A percentile compares a stretch with the other conserved stretches of the same genome.
Conservation (phyloP, 2,797 vertebrate species). For the Myoxocephalus aenaeus region DNA sequence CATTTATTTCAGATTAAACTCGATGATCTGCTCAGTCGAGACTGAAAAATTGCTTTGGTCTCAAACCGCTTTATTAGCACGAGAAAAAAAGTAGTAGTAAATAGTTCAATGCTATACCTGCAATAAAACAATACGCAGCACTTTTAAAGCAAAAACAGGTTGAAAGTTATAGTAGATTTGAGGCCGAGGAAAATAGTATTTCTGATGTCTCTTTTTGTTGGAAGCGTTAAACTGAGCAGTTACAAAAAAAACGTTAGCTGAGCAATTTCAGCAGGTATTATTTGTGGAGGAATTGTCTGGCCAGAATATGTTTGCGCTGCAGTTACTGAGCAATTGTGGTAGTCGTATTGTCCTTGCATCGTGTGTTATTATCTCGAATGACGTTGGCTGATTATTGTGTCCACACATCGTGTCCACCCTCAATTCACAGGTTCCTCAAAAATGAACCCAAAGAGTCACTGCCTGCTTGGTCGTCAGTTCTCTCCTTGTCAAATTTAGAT, state of each 20-base stretch:
- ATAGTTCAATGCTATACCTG: background rate
- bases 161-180: background rate
- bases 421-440: too few relatives aligned
- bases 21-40: background rate
- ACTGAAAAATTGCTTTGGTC: background rate
- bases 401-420: slow-evolving; percentile 1
- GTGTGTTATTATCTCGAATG: slow-evolving; percentile 16
- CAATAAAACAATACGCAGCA: background rate
- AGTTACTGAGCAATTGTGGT: slow-evolving; percentile 30
- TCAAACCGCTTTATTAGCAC: background rate
- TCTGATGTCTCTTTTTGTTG: background rate
- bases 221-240: background rate
- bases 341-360: slow-evolving; percentile 24
- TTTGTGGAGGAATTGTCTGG: slow-evolving; percentile 31
- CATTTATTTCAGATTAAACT: slow-evolving; percentile 6
- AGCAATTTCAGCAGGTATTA: slow-evolving; percentile 28
- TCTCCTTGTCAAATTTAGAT: too few relatives aligned
- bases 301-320: slow-evolving; percentile 6
- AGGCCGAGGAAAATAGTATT: background rate
- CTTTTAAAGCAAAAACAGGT: background rate
- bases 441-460: too few relatives aligned
- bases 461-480: too few relatives aligned
- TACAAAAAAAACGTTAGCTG: slow-evolving; percentile 14
- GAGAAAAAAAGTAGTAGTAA: background rate
- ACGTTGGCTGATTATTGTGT: slow-evolving; percentile 13